Evolutionary conservation across 2,888 invertebrate genomes (phyloP).

Genomic region (Diabrotica balteata): DNA sequence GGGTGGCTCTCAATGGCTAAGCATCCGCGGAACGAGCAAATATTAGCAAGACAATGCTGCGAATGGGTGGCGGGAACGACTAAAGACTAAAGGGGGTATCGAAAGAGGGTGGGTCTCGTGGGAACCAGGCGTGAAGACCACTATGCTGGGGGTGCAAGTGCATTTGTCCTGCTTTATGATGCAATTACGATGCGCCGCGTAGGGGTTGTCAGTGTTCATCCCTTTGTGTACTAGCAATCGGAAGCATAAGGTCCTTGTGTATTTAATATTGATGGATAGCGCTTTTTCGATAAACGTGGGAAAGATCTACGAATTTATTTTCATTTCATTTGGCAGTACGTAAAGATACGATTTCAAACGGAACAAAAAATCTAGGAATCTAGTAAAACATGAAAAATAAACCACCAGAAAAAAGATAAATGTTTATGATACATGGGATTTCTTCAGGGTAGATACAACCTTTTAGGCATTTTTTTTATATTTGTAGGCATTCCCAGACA

Average conservation of each 20-base stretch:
- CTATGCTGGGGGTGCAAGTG: constrained; percentile 38
- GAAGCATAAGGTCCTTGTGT: constrained; percentile 44
- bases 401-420: too few species aligned
- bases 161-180: constrained; percentile 41
- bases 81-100: constrained; percentile 33
- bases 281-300: constrained; percentile 19
- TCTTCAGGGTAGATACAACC: too few species aligned
- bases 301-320: constrained; percentile 1
- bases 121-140: constrained; percentile 39
- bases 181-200: constrained; percentile 33
- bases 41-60: constrained; percentile 33
- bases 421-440: too few species aligned
- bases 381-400: too few species aligned
- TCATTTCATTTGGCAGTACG: constrained; percentile 5
- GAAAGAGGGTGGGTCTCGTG: constrained; percentile 38
- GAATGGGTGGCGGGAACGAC: constrained; percentile 31
- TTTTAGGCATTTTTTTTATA: too few species aligned
- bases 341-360: constrained; percentile 6
- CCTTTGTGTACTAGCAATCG: constrained; percentile 32
- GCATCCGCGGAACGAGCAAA: constrained; percentile 29
- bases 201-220: constrained; percentile 34
- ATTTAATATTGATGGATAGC: constrained; percentile 35
- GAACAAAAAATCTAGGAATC: too few species aligned
- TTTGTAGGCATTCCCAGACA: too few species aligned
- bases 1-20: constrained; percentile 14